Evolutionary conservation across 2,113 vertebrate genomes (phyloP).

Genomic region (Gadus macrocephalus): DNA sequence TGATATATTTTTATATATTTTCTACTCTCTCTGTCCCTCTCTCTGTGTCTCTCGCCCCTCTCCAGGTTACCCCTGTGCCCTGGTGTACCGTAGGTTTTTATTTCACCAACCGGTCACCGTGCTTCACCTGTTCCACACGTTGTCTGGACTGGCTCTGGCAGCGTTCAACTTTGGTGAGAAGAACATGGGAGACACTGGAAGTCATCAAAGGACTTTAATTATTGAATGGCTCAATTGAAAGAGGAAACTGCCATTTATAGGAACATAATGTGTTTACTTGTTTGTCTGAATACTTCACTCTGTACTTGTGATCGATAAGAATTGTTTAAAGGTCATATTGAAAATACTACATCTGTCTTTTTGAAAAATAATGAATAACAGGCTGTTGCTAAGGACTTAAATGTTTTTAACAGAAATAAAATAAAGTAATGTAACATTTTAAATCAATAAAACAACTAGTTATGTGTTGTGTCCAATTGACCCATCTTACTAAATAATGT

Average conservation of each 20-base stretch:
- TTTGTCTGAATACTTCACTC: background rate
- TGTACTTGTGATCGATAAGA: too few species aligned
- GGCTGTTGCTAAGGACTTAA: too few species aligned
- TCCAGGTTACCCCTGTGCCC: slow-evolving; percentile 89
- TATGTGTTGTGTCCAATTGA: too few species aligned
- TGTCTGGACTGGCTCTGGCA: slow-evolving; percentile 87
- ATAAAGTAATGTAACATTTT: too few species aligned
- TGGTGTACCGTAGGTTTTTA: slow-evolving; percentile 85
- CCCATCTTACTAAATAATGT: too few species aligned
- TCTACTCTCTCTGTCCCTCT: background rate
- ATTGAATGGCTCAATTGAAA: background rate
- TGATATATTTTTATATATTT: slow-evolving; percentile 10
- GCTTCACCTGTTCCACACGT: slow-evolving; percentile 84
- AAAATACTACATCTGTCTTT: too few species aligned
- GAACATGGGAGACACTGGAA: background rate
- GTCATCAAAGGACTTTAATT: background rate
- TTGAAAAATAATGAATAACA: too few species aligned
- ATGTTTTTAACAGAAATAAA: too few species aligned
- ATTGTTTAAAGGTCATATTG: too few species aligned
- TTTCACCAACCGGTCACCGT: slow-evolving; percentile 86
- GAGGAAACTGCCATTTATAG: too few species aligned
- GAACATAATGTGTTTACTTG: background rate
- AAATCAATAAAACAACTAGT: too few species aligned
- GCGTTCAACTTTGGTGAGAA: slow-evolving; percentile 96
- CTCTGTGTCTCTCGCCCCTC: slow-evolving; percentile 6